Evolutionary conservation across 2,797 vertebrate species (phyloP).

Genomic region (Prunella strophiata): DNA sequence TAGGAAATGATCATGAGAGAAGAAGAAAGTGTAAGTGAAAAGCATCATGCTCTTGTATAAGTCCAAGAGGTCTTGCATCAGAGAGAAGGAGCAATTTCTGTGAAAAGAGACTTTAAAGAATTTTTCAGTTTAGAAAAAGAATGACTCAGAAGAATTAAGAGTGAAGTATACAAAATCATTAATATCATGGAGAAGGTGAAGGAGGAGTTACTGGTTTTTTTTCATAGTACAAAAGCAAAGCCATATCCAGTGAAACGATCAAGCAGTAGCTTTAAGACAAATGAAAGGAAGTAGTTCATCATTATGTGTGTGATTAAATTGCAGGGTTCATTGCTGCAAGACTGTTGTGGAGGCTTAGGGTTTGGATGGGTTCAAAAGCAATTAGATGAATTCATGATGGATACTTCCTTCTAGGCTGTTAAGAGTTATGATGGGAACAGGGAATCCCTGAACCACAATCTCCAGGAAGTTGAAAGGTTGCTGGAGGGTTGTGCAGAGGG

Average conservation of each 20-base stretch:
- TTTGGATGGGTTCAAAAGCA: conserved; percentile 44
- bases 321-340: background rate
- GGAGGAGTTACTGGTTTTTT: background rate
- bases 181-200: background rate
- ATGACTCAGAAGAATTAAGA: background rate
- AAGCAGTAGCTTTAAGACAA: background rate
- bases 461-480: background rate
- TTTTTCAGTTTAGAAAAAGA: background rate
- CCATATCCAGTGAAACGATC: background rate
- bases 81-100: background rate
- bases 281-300: conserved; percentile 5
- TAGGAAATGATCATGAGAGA: background rate
- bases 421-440: background rate
- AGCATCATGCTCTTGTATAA: background rate
- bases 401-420: background rate
- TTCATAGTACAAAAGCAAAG: background rate
- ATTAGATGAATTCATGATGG: background rate
- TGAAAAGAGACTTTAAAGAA: background rate
- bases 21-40: background rate
- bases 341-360: background rate
- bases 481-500: background rate
- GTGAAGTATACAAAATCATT: background rate
- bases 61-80: background rate
- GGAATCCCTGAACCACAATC: background rate
- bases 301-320: conserved; percentile 25